phyloP scores from a whole-genome alignment of 2,797 vertebrate species.

The Mergus octosetaceus region DNA sequence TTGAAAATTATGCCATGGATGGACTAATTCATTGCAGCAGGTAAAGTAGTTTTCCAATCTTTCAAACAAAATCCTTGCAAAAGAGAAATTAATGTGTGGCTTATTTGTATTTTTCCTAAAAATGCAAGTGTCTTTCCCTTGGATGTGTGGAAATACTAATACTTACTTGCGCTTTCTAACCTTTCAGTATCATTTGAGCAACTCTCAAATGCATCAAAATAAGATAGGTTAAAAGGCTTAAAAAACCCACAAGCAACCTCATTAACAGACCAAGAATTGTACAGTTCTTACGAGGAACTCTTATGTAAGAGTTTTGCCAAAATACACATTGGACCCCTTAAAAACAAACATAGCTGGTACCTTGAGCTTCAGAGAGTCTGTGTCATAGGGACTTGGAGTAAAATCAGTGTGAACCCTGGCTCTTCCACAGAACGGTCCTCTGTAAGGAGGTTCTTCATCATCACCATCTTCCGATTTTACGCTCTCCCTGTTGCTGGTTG shows the following conservation, averaged over 20 bases:
- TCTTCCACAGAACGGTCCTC: slow-evolving; percentile 95
- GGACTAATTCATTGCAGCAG: background rate
- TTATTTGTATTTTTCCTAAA: background rate
- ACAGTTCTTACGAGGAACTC: background rate
- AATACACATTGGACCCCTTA: background rate
- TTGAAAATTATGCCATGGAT: background rate
- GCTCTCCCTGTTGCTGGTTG: slow-evolving; percentile 96
- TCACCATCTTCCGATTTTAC: slow-evolving; percentile 99
- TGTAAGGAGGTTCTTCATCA: slow-evolving; percentile 94
- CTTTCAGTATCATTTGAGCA: background rate
- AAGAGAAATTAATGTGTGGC: background rate
- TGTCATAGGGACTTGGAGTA: slow-evolving; percentile 96
- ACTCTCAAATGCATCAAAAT: background rate
- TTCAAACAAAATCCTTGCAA: background rate
- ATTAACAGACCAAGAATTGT: background rate
- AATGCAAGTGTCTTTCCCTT: background rate
- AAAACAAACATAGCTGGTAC: slow-evolving; percentile 65
- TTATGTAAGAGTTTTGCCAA: background rate
- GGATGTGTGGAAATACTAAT: background rate
- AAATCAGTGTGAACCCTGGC: slow-evolving; percentile 97
- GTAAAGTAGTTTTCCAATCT: background rate
- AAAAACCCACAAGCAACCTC: background rate
- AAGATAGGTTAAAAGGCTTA: background rate
- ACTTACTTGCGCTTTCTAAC: background rate
- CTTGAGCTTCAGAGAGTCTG: slow-evolving; percentile 97